A percentile compares a stretch with the other conserved stretches of the same genome.
phyloP scores from a whole-genome alignment of 2,113 vertebrate species.

The Thamnaconus septentrionalis region DNA sequence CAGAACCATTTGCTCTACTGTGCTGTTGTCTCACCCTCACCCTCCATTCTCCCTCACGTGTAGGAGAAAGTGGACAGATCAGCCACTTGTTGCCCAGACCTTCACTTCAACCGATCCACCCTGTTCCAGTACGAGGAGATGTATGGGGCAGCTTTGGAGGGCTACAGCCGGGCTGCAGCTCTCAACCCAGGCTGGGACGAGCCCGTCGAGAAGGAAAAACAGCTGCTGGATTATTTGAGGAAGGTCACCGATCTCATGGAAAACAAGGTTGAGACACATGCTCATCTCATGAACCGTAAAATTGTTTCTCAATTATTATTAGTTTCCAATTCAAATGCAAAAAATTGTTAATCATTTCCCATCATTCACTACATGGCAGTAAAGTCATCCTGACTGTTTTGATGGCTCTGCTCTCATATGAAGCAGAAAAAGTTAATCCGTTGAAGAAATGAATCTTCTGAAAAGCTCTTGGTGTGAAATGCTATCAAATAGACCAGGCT shows the following conservation, averaged over 20 bases:
- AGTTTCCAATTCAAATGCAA: no score
- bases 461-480: no score
- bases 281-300: neutral
- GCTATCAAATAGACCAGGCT: no score
- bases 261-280: conserved; percentile 78
- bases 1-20: neutral
- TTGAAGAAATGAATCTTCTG: no score
- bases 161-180: conserved; percentile 79
- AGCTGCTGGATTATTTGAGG: conserved; percentile 82
- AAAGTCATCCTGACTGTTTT: no score
- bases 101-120: conserved; percentile 89
- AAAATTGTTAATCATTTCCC: no score
- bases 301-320: no score
- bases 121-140: conserved; percentile 90
- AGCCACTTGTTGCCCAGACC: conserved; percentile 83
- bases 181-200: conserved; percentile 86
- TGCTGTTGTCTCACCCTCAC: neutral
- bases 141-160: conserved; percentile 82
- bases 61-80: conserved; percentile 86
- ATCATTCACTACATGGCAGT: no score
- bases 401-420: no score
- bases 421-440: no score
- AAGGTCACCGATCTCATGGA: conserved; percentile 78
- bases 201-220: conserved; percentile 78
- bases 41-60: neutral